Conservation (phyloP, 2,797 vertebrate genomes). For the Artibeus lituratus region DNA sequence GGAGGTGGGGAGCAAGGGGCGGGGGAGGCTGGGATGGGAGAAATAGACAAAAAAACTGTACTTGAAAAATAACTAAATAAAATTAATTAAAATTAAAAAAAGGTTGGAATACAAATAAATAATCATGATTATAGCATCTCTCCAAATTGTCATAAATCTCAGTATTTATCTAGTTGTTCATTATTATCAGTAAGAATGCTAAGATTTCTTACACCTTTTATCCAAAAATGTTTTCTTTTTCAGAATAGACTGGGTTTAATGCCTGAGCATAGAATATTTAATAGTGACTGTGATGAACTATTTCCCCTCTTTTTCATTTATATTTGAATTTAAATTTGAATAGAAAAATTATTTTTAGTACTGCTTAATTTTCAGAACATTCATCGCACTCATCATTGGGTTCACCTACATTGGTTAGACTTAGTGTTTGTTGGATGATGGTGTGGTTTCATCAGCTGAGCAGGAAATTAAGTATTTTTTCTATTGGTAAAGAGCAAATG, state of each 20-base stretch:
- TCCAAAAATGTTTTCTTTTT: neutral
- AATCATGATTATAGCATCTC: neutral
- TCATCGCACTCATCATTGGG: neutral
- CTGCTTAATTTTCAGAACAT: neutral
- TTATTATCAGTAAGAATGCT: constrained; percentile 1
- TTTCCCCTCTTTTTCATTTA: neutral
- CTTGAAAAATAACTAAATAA: no score
- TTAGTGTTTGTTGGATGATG: constrained; percentile 2
- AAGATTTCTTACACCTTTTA: neutral
- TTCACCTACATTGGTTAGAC: neutral
- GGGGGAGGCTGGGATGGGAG: no score
- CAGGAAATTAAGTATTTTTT: neutral
- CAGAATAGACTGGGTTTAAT: neutral
- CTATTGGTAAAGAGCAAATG: neutral
- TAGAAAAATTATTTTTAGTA: constrained; percentile 5
- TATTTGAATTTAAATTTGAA: constrained; percentile 30
- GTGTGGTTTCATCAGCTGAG: neutral
- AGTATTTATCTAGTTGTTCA: neutral
- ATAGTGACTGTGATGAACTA: neutral
- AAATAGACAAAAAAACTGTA: no score
- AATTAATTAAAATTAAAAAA: no score
- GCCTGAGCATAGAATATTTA: neutral
- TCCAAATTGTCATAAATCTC: neutral
- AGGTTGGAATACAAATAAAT: constrained; percentile 22
- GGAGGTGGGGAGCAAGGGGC: no score